Conservation (phyloP, 2,797 vertebrate genomes). For the Phataginus tricuspis region DNA sequence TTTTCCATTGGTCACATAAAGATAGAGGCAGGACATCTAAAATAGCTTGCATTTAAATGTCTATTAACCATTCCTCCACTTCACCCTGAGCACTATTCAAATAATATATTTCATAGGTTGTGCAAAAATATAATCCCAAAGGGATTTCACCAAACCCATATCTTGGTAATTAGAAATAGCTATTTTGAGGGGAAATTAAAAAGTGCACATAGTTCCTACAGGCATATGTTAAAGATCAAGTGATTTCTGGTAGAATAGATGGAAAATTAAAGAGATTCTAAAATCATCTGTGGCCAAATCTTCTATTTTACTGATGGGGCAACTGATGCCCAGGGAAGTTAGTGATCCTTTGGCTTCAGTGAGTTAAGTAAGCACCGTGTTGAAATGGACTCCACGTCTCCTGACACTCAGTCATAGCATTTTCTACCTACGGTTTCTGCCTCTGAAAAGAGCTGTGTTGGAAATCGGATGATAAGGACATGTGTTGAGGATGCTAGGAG, state of each 20-base stretch:
- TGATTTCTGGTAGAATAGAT: not conserved
- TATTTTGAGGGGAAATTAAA: conserved; percentile 42
- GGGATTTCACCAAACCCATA: not conserved
- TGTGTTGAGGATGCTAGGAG: not conserved
- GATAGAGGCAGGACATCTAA: not conserved
- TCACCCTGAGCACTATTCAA: conserved; percentile 1
- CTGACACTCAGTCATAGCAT: not conserved
- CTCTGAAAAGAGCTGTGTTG: not conserved
- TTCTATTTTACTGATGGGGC: not conserved
- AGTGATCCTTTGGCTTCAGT: not conserved
- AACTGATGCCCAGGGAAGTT: not conserved
- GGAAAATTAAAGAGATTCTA: not conserved
- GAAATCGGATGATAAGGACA: not conserved
- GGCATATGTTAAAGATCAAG: not conserved
- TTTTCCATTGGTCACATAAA: not conserved
- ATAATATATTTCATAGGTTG: conserved; percentile 45
- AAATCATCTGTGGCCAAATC: not conserved
- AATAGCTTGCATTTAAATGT: conserved; percentile 13
- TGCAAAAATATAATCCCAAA: conserved; percentile 27
- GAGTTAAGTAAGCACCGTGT: not conserved
- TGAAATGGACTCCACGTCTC: not conserved
- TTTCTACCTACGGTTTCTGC: not conserved
- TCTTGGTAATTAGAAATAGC: conserved; percentile 2
- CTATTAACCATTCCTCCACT: not conserved
- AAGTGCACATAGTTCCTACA: not conserved